A percentile compares a stretch with the other conserved stretches of the same genome.
Evolutionary conservation across 2,888 invertebrate genomes (phyloP).

Genomic region (Suillia variegata): DNA sequence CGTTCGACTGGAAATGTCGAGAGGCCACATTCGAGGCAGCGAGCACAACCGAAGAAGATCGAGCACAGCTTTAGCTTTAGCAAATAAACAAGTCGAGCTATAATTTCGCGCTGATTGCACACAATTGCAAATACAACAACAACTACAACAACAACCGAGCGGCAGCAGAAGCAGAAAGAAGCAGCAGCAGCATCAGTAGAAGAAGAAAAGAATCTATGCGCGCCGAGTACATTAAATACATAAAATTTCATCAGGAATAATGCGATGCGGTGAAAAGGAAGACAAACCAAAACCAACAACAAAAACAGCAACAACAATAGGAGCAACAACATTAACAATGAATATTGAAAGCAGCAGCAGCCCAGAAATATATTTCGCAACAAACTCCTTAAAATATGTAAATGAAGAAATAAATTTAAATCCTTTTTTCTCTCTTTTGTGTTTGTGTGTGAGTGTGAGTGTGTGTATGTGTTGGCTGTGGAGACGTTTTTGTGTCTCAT

Average conservation of each 20-base stretch:
- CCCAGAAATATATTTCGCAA: constrained; percentile 46
- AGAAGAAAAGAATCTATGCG: constrained; percentile 40
- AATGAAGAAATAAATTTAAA: constrained; percentile 62
- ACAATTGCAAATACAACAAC: constrained; percentile 40
- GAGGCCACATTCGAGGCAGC: constrained; percentile 15
- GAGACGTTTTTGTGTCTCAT: background rate
- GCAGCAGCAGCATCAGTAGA: constrained; percentile 23
- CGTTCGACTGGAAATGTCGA: constrained; percentile 26
- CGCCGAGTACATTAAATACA: constrained; percentile 40
- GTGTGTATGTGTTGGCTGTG: constrained; percentile 12
- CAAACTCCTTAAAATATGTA: constrained; percentile 61
- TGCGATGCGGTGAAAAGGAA: too few relatives aligned
- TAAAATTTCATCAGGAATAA: constrained; percentile 47
- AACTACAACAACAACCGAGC: too few relatives aligned
- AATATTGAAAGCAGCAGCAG: constrained; percentile 40
- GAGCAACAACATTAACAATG: constrained; percentile 20
- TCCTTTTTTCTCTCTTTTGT: constrained; percentile 41
- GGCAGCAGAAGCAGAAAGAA: too few relatives aligned
- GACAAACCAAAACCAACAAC: too few relatives aligned
- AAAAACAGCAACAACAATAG: too few relatives aligned
- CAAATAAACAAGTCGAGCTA: constrained; percentile 43
- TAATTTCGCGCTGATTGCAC: constrained; percentile 51
- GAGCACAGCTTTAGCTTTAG: constrained; percentile 19
- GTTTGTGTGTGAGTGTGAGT: constrained; percentile 6
- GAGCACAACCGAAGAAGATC: constrained; percentile 16